Evolutionary conservation across 2,888 invertebrate species (phyloP).

Genomic region (Lagria hirta): DNA sequence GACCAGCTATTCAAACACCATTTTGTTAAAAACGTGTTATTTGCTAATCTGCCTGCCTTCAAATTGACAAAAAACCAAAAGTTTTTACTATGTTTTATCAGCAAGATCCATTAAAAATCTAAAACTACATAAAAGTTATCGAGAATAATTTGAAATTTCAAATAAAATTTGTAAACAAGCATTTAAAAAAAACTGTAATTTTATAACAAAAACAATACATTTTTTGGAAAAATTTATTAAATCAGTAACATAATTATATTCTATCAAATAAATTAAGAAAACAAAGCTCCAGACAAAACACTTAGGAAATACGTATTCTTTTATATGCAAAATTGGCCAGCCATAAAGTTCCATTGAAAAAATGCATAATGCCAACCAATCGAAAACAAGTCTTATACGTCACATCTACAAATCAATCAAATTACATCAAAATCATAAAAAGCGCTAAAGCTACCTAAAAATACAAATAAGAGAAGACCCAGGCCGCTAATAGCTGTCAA

Average conservation of each 20-base stretch:
- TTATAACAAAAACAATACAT: too few relatives aligned
- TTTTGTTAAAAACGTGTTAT: too few relatives aligned
- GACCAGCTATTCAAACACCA: too few relatives aligned
- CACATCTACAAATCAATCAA: slow-evolving; percentile 45
- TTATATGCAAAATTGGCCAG: slow-evolving; percentile 50
- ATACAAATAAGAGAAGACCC: slow-evolving; percentile 43
- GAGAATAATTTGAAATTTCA: too few relatives aligned
- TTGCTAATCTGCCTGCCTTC: too few relatives aligned
- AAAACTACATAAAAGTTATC: too few relatives aligned
- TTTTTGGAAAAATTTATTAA: too few relatives aligned
- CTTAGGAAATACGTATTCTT: slow-evolving; percentile 38
- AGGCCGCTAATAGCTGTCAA: slow-evolving; percentile 44
- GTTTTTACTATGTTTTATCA: too few relatives aligned
- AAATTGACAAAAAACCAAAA: too few relatives aligned
- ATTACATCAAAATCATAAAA: slow-evolving; percentile 3
- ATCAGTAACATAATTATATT: slow-evolving; percentile 1
- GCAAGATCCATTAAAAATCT: too few relatives aligned
- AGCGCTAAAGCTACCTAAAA: slow-evolving; percentile 44
- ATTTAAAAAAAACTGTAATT: too few relatives aligned
- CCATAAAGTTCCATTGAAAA: slow-evolving; percentile 49
- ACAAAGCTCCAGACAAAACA: slow-evolving; percentile 9
- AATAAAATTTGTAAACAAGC: too few relatives aligned
- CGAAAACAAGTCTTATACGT: slow-evolving; percentile 47
- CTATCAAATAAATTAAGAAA: slow-evolving; percentile 17
- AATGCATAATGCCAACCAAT: slow-evolving; percentile 48